phyloP scores from a whole-genome alignment of 1,140 invertebrate species.

The Paraescarpia echinospica region DNA sequence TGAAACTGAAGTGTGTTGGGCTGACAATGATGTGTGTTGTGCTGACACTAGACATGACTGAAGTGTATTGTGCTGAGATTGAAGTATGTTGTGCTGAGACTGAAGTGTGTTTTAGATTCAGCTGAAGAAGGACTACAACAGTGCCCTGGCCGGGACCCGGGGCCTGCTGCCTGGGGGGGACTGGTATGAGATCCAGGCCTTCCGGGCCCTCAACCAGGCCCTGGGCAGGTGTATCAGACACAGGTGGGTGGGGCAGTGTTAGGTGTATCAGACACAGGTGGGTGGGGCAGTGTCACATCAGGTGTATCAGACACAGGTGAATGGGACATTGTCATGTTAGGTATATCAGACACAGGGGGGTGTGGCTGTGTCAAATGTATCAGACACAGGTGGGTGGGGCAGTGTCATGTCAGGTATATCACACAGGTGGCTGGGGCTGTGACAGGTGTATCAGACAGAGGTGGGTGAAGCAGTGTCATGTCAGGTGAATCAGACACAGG shows the following conservation, averaged over 20 bases:
- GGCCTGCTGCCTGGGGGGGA: slow-evolving; percentile 63
- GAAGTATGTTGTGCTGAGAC: too few species aligned
- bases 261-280: not conserved
- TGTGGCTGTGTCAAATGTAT: slow-evolving; percentile 47
- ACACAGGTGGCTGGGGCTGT: not conserved
- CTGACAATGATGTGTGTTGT: not conserved
- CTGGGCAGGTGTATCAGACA: slow-evolving; percentile 82
- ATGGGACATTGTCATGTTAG: too few species aligned
- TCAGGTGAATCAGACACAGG: not conserved
- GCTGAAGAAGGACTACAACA: slow-evolving; percentile 71
- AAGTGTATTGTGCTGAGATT: too few species aligned
- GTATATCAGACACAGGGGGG: not conserved
- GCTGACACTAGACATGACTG: not conserved
- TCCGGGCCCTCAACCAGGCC: slow-evolving; percentile 95
- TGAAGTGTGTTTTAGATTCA: slow-evolving; percentile 25
- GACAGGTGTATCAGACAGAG: not conserved
- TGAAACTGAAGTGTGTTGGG: too few species aligned
- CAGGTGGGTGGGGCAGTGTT: slow-evolving; percentile 63
- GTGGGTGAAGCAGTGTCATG: too few species aligned
- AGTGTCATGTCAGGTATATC: not conserved
- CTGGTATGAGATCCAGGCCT: slow-evolving; percentile 94
- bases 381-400: slow-evolving; percentile 77
- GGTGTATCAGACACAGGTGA: not conserved
- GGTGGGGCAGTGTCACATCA: too few species aligned
- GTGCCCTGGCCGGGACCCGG: slow-evolving; percentile 44